Evolutionary conservation across 2,113 vertebrate species (phyloP), one percentile per base, ranked within the genome.

Genomic region (Stomatorhinus ivindoensis): DNA sequence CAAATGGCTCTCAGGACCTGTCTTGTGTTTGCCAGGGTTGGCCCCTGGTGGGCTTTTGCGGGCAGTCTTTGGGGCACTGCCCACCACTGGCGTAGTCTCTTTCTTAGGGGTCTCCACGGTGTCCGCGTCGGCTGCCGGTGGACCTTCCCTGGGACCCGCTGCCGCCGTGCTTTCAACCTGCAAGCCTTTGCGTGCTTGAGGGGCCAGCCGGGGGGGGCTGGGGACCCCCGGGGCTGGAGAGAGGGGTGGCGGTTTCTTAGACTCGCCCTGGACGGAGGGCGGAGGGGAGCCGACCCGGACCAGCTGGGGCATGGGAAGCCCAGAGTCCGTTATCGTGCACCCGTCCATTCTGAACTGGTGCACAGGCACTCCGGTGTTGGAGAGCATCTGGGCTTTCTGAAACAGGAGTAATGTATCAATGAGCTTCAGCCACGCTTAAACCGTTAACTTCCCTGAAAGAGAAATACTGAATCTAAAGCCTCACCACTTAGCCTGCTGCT

Each of bases 161-260:
- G 53, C n/a, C 0, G 86, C 88, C 1, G 39, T n/a, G 24, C 46
- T 31, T 27, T 83, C 89, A 11, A 19, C 42, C 6, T 47, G 61
- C 11, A 2, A 24, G 47, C 58, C 31, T 21, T 46, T 47, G 13
- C 85, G 51, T 31, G 73, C 76, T 85, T 90, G 91, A 86, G 80
- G 42, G 31, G 50, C 10, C 10, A 91, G 87, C 17, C 3, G 65
- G 7, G 89, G 84, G n/a, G 91, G 91, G 61, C 90, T 92, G 53
- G 84, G 50, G 15, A 89, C 73, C 11, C 89, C 50, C 24, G 92
- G 90, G 21, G 90, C 91, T 4, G 88, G 87, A 53, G 90, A 87
- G 0, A 91, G 83, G 17, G 84, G n/a, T 3, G 83, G 89, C 8
- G 89, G 87, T 53, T 90, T 89, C 88, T 92, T 89, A 53, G 84